Conservation (phyloP, 2,888 invertebrate species). For the Anorthoa munda region DNA sequence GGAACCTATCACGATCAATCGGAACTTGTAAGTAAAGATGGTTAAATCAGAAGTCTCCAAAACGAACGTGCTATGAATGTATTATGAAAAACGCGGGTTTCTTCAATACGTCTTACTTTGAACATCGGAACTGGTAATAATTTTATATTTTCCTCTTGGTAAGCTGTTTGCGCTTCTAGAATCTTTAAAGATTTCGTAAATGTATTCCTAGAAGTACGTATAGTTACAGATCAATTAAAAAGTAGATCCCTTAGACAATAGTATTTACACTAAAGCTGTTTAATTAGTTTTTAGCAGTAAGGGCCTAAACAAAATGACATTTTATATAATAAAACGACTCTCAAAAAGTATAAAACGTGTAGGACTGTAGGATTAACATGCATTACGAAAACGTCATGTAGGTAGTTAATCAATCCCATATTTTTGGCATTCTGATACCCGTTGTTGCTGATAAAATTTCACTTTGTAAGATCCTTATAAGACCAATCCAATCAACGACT, state of each 20-base stretch:
- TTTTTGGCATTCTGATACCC: neutral
- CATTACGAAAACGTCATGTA: too few species aligned
- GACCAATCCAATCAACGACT: neutral
- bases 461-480: too few species aligned
- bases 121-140: conserved; percentile 15
- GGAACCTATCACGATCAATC: conserved; percentile 43
- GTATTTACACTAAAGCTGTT: neutral
- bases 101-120: conserved; percentile 53
- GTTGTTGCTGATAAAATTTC: neutral
- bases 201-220: neutral
- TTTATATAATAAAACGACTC: too few species aligned
- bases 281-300: neutral
- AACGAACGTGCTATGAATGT: conserved; percentile 58
- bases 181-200: neutral
- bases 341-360: too few species aligned
- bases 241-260: neutral
- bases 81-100: conserved; percentile 42
- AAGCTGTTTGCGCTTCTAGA: conserved; percentile 10
- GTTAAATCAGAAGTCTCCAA: conserved; percentile 52
- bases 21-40: conserved; percentile 28
- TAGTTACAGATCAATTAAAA: too few species aligned
- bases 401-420: too few species aligned
- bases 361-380: too few species aligned
- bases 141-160: conserved; percentile 30
- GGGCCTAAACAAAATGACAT: too few species aligned